Evolutionary conservation across 2,797 vertebrate species (phyloP).

Genomic region (Sebastes iracundus): DNA sequence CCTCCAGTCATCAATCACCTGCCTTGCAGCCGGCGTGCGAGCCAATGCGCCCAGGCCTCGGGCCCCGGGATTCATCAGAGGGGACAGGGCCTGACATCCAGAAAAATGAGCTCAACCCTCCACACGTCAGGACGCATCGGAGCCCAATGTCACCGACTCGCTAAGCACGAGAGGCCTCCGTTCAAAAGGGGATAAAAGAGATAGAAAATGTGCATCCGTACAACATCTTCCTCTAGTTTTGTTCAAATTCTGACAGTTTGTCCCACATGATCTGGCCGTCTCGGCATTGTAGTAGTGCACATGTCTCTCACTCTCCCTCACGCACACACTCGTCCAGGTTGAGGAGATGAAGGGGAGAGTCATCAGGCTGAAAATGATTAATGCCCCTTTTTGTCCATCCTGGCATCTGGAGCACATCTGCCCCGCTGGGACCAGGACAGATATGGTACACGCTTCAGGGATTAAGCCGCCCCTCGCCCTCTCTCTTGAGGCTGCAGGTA

Average conservation of each 20-base stretch:
- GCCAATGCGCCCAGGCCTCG: conserved; percentile 59
- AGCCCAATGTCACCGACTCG: conserved; percentile 65
- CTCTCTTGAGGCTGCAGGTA: conserved; percentile 60
- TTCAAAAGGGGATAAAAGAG: conserved; percentile 40
- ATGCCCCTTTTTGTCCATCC: conserved; percentile 74
- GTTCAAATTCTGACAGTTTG: conserved; percentile 26
- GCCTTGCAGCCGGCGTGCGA: conserved; percentile 36
- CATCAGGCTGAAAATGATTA: conserved; percentile 84
- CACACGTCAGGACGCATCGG: conserved; percentile 52
- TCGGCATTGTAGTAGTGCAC: neutral
- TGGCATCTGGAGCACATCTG: conserved; percentile 72
- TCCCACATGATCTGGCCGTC: conserved; percentile 4
- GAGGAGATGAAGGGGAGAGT: conserved; percentile 66
- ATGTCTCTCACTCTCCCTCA: neutral
- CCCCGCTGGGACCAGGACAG: conserved; percentile 65
- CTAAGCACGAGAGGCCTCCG: conserved; percentile 30
- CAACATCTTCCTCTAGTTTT: conserved; percentile 44
- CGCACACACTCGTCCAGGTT: conserved; percentile 22
- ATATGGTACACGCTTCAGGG: conserved; percentile 72
- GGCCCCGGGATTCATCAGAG: conserved; percentile 72
- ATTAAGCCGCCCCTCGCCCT: conserved; percentile 68
- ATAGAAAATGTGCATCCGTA: conserved; percentile 20
- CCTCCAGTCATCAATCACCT: conserved; percentile 78
- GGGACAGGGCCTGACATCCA: conserved; percentile 73
- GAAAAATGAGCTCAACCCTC: conserved; percentile 74